These are phyloP conservation scores for Gorsachius magnificus DNA, from an alignment of 2,797 vertebrate genomes.

Conservation along the genomic window DNA sequence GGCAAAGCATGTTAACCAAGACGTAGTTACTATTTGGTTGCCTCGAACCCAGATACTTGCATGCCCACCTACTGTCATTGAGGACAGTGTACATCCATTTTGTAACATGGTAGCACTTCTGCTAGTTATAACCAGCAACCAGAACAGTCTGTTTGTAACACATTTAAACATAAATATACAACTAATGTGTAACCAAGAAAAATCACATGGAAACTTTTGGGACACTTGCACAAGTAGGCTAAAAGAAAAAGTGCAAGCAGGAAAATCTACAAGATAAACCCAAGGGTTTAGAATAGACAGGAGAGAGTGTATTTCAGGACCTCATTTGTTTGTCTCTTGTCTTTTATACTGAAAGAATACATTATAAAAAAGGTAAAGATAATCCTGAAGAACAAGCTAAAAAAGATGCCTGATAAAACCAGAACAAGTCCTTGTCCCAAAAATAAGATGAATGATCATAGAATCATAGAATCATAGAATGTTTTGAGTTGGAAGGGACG, in stretches of 20 bases:
- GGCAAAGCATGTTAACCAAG: not conserved
- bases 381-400: not conserved
- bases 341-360: not conserved
- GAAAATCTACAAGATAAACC: not conserved
- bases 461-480: too few relatives aligned
- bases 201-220: not conserved
- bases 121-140: not conserved
- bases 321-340: not conserved
- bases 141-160: not conserved
- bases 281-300: not conserved
- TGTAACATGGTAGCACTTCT: not conserved
- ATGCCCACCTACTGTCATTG: not conserved
- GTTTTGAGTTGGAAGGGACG: too few relatives aligned
- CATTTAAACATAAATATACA: not conserved
- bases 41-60: not conserved
- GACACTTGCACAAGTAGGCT: not conserved
- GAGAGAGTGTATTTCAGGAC: not conserved
- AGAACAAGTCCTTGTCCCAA: not conserved
- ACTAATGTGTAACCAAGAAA: not conserved
- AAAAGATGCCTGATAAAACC: not conserved
- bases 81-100: rapidly evolving
- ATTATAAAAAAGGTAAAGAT: not conserved
- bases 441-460: not conserved
- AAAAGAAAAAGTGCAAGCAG: not conserved
- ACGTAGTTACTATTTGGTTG: not conserved